Base-by-base conservation (phyloP, 2,797 vertebrate species). In the Emys orbicularis region DNA sequence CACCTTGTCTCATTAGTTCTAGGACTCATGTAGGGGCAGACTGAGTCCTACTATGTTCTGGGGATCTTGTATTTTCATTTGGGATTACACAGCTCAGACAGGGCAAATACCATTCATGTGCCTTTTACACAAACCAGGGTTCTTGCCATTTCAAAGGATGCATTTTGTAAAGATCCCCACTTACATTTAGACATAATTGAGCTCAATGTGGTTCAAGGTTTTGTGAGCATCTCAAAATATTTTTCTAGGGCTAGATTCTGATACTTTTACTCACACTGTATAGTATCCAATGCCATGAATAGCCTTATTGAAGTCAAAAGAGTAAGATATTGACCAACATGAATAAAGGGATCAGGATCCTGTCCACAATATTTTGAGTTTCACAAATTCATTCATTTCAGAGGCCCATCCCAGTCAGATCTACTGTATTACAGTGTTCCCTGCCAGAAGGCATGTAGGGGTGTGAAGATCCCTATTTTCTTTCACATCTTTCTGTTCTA, bases 21-120 rank as follows among this genome's bases (percentile, higher is more conserved):
- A 83, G 79, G 83, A 80, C 90, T 86, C 65, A 88, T 54, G 21
- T 18, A 54, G 8, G 29, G 16, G 52, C 52, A 19, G 52, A 77
- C 89, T 95, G 56, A 25, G 72, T 12, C 44, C 84, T 81, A 57
- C 54, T 81, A 82, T 90, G 79, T 91, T 82, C 12, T 92, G 83
- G 34, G 15, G 84, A 23, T 79, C 95, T 91, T 93, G 25, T 81
- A 12, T 92, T 96, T 93, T 96, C 3, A 53, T 83, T 96, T 90
- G 90, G 77, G 59, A 7, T 47, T 53, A 49, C 19, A 27, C 3
- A 44, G 87, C 50, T 80, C 52, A 97, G 84, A n/a, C 83, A 52
- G 53, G 8, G 12, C n/a, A 83, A 90, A n/a, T 2, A 84, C 47
- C 6, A 34, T 11, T 54, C 49, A 3, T 10, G 31, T 4, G 0